phyloP scores from a whole-genome alignment of 2,113 vertebrate genomes.

The Tyto alba region DNA sequence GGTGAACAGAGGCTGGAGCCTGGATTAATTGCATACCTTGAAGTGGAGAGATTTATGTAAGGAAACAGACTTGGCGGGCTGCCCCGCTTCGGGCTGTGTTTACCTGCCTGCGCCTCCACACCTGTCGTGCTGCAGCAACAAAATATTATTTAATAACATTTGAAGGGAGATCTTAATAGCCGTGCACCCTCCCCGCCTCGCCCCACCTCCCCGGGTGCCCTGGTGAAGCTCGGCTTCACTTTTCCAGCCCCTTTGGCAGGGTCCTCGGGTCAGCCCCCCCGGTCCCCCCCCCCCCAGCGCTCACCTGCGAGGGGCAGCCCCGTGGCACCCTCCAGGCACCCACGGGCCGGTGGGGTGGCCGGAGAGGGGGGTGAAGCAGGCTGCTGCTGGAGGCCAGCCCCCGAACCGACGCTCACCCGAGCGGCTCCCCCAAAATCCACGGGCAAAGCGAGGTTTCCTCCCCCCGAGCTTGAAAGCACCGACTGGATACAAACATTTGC shows the following conservation, averaged over 20 bases:
- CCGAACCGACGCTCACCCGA: background rate
- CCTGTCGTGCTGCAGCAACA: conserved; percentile 53
- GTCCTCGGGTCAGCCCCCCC: too few relatives aligned
- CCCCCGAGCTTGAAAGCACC: background rate
- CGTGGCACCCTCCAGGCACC: background rate
- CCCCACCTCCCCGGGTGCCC: background rate
- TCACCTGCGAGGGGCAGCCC: background rate
- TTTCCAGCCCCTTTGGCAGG: background rate
- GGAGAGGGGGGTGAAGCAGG: background rate
- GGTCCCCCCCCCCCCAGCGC: accelerated
- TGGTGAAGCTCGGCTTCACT: accelerated
- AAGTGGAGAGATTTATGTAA: conserved; percentile 70
- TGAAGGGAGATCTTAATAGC: conserved; percentile 31
- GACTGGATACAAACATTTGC: background rate
- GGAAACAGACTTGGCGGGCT: conserved; percentile 58
- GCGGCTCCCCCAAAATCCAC: background rate
- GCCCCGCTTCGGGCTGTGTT: conserved; percentile 33
- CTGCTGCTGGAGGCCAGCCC: background rate
- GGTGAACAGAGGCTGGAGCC: conserved; percentile 55
- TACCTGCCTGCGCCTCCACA: conserved; percentile 53
- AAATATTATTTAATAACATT: conserved; percentile 43
- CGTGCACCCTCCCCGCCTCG: background rate
- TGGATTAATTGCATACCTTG: conserved; percentile 69
- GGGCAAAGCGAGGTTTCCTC: background rate
- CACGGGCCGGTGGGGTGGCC: accelerated